phyloP scores from a whole-genome alignment of 2,113 vertebrate species.

The Steatornis caripensis region DNA sequence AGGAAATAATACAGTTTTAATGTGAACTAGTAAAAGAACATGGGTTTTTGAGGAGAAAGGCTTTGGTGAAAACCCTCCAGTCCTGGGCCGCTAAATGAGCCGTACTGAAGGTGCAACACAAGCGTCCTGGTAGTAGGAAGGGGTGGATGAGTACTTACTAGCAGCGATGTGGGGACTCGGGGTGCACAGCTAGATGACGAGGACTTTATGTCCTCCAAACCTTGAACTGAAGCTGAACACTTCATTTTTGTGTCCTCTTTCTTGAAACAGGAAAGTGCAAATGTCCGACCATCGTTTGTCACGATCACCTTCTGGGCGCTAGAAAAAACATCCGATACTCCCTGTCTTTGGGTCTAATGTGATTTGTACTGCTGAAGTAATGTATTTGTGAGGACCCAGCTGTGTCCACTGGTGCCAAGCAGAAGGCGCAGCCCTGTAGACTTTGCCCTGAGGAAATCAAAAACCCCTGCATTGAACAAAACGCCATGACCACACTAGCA shows the following conservation, averaged over 20 bases:
- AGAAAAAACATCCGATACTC: neutral
- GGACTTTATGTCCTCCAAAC: neutral
- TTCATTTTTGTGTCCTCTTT: neutral
- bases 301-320: neutral
- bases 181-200: neutral
- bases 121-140: neutral
- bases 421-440: neutral
- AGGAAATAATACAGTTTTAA: neutral
- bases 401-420: neutral
- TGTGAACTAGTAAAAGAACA: neutral
- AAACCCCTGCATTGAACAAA: neutral
- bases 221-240: neutral
- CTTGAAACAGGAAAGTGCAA: neutral
- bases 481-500: neutral
- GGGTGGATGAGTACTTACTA: neutral
- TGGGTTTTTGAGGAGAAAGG: neutral
- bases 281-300: neutral
- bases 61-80: neutral
- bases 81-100: neutral
- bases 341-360: neutral
- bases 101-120: neutral
- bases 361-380: neutral
- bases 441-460: neutral
- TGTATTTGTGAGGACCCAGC: neutral
- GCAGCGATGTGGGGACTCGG: fast-evolving